phyloP scores from a whole-genome alignment of 2,113 vertebrate genomes.

The Actenoides lindsayi region DNA sequence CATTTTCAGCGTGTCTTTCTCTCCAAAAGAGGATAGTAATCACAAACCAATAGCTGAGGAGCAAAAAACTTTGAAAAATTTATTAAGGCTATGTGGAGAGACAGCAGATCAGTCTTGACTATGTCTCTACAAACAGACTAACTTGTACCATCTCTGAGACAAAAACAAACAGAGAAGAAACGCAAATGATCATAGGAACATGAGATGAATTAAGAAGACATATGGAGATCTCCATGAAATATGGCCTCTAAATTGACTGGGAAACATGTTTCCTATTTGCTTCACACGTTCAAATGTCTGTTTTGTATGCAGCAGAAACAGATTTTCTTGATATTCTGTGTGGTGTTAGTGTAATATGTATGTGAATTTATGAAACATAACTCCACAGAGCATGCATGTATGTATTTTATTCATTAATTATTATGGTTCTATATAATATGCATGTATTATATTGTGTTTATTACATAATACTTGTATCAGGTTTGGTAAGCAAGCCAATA shows the following conservation, averaged over 20 bases:
- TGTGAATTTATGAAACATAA: neutral
- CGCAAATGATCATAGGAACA: neutral
- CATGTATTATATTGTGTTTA: neutral
- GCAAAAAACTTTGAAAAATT: neutral
- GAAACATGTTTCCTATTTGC: constrained; percentile 68
- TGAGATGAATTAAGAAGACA: constrained; percentile 57
- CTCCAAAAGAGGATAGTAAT: neutral
- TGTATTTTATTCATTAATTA: neutral
- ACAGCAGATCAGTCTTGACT: neutral
- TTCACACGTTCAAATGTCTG: constrained; percentile 31
- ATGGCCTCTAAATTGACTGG: neutral
- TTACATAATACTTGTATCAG: neutral
- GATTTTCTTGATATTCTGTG: neutral
- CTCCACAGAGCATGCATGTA: neutral
- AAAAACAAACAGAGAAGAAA: neutral
- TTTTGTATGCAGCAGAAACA: constrained; percentile 28
- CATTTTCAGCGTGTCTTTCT: neutral
- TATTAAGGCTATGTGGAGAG: neutral
- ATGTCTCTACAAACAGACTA: neutral
- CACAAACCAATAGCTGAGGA: neutral
- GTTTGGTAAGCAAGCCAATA: constrained; percentile 8
- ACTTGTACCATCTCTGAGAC: neutral
- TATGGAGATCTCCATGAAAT: constrained; percentile 37
- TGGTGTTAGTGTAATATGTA: neutral
- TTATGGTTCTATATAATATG: neutral